These are phyloP conservation scores for Glareola pratincola DNA, from an alignment of 2,113 vertebrate species.

Conservation along the genomic window DNA sequence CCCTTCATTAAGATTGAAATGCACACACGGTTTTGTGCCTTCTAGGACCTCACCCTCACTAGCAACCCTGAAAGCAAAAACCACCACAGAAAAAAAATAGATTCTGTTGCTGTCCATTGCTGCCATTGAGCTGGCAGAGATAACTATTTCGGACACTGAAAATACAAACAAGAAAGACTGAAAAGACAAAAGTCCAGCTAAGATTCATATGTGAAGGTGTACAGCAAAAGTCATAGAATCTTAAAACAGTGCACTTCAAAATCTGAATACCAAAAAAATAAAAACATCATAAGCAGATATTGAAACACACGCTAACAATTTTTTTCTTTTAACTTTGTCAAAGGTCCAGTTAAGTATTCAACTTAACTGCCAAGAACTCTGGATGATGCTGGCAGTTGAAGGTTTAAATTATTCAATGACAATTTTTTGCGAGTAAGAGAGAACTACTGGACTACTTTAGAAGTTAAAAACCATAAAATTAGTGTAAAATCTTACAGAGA, in stretches of 20 bases:
- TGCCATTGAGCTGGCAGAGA: neutral
- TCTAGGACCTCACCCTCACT: neutral
- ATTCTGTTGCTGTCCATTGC: neutral
- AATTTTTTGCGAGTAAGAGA: neutral
- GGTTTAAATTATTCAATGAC: neutral
- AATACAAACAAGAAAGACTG: neutral
- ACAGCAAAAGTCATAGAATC: neutral
- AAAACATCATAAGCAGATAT: neutral
- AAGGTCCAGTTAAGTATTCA: neutral
- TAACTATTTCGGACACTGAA: neutral
- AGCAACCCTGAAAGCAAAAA: neutral
- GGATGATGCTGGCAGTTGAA: neutral
- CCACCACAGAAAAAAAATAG: neutral
- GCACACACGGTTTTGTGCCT: neutral
- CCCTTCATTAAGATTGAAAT: neutral
- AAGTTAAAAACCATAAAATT: neutral
- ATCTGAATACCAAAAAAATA: neutral
- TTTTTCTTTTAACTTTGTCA: neutral
- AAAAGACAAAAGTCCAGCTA: neutral
- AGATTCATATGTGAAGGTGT: neutral
- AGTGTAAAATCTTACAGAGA: neutral
- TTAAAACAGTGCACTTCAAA: neutral
- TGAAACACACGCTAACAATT: neutral
- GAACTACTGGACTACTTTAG: neutral
- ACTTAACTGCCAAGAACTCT: neutral